Base-by-base conservation (phyloP, 2,888 invertebrate species). In the Bimastos eiseni region DNA sequence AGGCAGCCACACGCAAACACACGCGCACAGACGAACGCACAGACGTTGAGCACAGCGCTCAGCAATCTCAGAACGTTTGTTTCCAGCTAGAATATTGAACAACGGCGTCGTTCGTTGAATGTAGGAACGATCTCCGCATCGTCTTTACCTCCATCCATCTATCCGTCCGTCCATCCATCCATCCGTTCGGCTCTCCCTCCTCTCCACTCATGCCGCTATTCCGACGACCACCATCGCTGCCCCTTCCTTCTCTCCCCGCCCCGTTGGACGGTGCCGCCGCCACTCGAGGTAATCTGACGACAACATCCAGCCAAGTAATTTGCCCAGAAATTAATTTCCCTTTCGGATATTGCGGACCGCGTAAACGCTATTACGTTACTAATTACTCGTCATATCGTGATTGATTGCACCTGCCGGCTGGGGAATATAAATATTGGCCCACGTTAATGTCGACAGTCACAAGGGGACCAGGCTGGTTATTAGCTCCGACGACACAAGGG, bases 281-380 rank as follows among this genome's bases (percentile, higher is more conserved):
- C 86, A 86, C 37, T 37, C 37, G 49, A 36, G 41, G 55, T 49
- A 89, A 89, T 89, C 89, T 55, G 70, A 55, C 70, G 89, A 44
- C 89, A 36, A 70, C 89, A 89, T 49, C 70, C 55, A 49, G 70
- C 49, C 44, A 44, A 89, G 89, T 89, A 89, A 89, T 89, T 89
- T 38, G 89, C 37, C 44, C 55, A 70, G 70, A 89, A 89, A 55
- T 89, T 89, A 89, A 89, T 89, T 89, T 89, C 49, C 89, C 70
- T 41, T 49, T 41, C 36, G 36, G 49, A 89, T 89, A 70, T 44
- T 44, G 89, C 89, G 89, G 89, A 49, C 89, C 33, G 36, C 37
- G 44, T 89, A 55, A 89, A 34, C 55, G 33, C 55, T 44, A 55
- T 83, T 37, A 49, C 55, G 55, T 89, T 44, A 55, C 83, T 83